Base-by-base conservation (phyloP, 2,113 vertebrate species). In the Cathartes aura region DNA sequence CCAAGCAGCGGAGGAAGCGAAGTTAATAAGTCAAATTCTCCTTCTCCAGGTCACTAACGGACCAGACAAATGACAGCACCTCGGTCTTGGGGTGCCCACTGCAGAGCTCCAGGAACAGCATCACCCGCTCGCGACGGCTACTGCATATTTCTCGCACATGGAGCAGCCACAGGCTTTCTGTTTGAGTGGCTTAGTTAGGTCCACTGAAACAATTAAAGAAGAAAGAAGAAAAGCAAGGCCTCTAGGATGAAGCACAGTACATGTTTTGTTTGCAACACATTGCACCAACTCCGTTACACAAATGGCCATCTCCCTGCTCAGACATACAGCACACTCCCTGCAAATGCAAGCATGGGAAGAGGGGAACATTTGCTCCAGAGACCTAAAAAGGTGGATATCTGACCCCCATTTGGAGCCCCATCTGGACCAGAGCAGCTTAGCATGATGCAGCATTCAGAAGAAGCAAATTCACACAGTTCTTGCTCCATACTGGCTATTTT, bases 61-160 rank as follows among this genome's bases (percentile, higher is more conserved):
- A 38, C 3, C 24, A 36, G 53, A 5, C 0, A 4, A 71, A 53
- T 32, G 66, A 53, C 53, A 59, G 30, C 42, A 74, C 19, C 30
- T 58, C 1, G 0, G 36, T 30, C 55, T 53, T 1, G 0, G 19
- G 42, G 29, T 58, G 22, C 22, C 48, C 30, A 11, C 36, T 30
- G 72, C 47, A 68, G 73, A 90, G 60, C 24, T 84, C 40, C 29
- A 40, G 55, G 59, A 78, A 50, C 22, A 0, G 0, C 14, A 36
- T 34, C 71, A 50, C 29, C 45, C 0, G 1, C 36, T 48, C 1
- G 0, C 0, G 1, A 40, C 10, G 12, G 42, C 27, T 48, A 43
- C 48, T 34, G 11, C 1, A 0, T 11, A 8, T 55, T 75, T 81
- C 50, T 55, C 1, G 0, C 45, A 26, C 10, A 2, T 13, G 32